These are phyloP conservation scores for Pseudobourletiella spinata DNA, from an alignment of 1,140 invertebrate genomes.

Conservation along the genomic window DNA sequence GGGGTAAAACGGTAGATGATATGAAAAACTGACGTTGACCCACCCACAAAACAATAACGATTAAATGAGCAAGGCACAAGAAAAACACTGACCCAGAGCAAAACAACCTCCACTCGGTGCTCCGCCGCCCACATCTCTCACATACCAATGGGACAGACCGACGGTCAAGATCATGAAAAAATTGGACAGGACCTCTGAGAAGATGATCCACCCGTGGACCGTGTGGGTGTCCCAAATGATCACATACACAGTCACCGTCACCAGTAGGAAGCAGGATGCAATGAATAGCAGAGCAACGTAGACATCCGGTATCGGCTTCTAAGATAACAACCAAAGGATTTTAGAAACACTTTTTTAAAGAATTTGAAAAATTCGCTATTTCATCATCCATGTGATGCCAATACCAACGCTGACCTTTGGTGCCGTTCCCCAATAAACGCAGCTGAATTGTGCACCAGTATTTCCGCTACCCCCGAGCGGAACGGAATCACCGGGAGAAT, in stretches of 20 bases:
- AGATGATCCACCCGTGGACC: slow-evolving; percentile 13
- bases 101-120: neutral
- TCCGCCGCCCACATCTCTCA: neutral
- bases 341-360: too few relatives aligned
- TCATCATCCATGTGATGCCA: too few relatives aligned
- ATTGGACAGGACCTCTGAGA: slow-evolving; percentile 5
- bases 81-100: neutral
- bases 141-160: neutral
- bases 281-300: neutral
- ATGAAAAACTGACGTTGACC: neutral
- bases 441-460: too few relatives aligned
- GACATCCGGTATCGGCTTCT: neutral
- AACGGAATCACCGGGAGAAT: too few relatives aligned
- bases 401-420: too few relatives aligned
- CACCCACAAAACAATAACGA: neutral
- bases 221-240: slow-evolving; percentile 21
- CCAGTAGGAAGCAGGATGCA: slow-evolving; percentile 10
- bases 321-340: neutral
- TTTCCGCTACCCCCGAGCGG: too few relatives aligned
- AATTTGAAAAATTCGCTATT: too few relatives aligned
- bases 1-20: neutral
- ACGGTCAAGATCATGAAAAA: slow-evolving; percentile 17
- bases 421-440: too few relatives aligned
- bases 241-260: slow-evolving; percentile 14
- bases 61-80: neutral